These are phyloP conservation scores for Eclectus roratus DNA, from an alignment of 2,113 vertebrate genomes.

Conservation along the genomic window DNA sequence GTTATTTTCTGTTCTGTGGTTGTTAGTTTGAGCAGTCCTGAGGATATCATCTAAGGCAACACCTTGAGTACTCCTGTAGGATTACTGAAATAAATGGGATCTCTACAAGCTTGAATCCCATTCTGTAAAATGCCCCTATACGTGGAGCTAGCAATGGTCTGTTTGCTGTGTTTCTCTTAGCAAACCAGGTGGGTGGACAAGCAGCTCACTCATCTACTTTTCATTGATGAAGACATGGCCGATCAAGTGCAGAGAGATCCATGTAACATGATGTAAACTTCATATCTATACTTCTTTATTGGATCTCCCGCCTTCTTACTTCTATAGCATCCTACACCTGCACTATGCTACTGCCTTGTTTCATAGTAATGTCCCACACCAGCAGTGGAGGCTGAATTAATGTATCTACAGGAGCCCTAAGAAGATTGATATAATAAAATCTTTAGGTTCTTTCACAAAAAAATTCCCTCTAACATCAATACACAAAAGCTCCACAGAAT, in stretches of 20 bases:
- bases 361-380: not conserved
- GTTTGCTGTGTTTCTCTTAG: not conserved
- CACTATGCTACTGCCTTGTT: not conserved
- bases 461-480: not conserved
- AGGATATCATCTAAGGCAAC: not conserved
- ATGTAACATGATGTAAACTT: not conserved
- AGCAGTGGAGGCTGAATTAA: not conserved
- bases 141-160: not conserved
- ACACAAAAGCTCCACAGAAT: not conserved
- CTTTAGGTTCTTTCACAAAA: not conserved
- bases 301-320: not conserved
- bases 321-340: not conserved
- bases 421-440: not conserved
- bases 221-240: not conserved
- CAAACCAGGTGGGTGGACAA: fast-evolving
- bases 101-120: not conserved
- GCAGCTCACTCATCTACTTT: not conserved
- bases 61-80: not conserved
- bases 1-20: not conserved
- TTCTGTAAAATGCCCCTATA: not conserved
- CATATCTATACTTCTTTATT: not conserved
- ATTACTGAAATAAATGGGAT: not conserved
- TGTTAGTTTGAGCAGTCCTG: not conserved
- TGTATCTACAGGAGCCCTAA: not conserved
- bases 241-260: not conserved